Conservation (phyloP, 2,888 invertebrate genomes). For the Orchesella flavescens region DNA sequence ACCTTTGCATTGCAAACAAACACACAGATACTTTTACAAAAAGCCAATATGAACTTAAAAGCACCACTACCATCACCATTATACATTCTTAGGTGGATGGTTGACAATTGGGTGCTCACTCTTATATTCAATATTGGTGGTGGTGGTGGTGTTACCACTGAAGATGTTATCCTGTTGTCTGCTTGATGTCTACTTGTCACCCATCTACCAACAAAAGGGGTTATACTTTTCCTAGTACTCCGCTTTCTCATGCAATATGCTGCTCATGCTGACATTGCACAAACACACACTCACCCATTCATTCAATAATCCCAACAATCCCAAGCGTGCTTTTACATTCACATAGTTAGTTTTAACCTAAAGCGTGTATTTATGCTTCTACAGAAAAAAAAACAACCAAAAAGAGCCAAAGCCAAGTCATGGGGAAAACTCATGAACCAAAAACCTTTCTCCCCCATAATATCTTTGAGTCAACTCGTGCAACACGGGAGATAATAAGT, state of each 20-base stretch:
- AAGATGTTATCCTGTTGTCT: slow-evolving; percentile 51
- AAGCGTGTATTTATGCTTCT: not conserved
- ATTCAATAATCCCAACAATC: slow-evolving; percentile 16
- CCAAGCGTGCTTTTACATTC: not conserved
- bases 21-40: not conserved
- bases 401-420: slow-evolving; percentile 23
- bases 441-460: not conserved
- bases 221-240: slow-evolving; percentile 5
- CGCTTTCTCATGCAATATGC: not conserved
- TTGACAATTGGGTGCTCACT: slow-evolving; percentile 38
- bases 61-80: not conserved
- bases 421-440: slow-evolving; percentile 19
- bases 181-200: slow-evolving; percentile 55
- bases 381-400: not conserved
- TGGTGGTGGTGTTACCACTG: slow-evolving; percentile 37
- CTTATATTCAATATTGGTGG: no score
- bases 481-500: slow-evolving; percentile 14
- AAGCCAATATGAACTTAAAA: not conserved
- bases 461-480: not conserved
- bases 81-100: slow-evolving; percentile 11
- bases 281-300: not conserved
- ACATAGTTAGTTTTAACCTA: not conserved
- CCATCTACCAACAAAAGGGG: slow-evolving; percentile 19
- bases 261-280: no score
- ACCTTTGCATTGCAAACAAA: not conserved